Percentiles rank a stretch among this genome's conserved stretches.
These are phyloP conservation scores for Parauchenoglanis ngamensis DNA, from an alignment of 2,797 vertebrate species.

Conservation along the genomic window DNA sequence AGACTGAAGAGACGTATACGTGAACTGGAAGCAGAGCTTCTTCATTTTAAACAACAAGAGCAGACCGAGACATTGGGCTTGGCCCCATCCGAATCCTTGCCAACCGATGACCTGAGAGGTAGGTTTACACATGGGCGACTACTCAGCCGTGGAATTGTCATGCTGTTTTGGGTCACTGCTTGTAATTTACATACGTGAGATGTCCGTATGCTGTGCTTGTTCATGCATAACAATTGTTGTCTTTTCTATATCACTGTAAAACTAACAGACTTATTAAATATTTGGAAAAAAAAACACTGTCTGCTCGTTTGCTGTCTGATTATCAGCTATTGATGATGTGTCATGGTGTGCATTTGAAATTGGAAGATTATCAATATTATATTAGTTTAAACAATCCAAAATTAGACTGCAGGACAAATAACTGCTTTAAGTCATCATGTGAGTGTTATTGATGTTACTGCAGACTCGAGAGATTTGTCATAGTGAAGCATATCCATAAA, in stretches of 20 bases:
- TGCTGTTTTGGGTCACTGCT: conserved; percentile 19
- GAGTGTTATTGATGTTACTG: too few species aligned
- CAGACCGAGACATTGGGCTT: conserved; percentile 66
- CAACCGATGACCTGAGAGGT: conserved; percentile 89
- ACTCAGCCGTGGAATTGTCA: conserved; percentile 31
- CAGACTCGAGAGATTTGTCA: neutral
- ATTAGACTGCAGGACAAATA: neutral
- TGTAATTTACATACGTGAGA: neutral
- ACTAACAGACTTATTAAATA: conserved; percentile 38
- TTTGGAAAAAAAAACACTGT: conserved; percentile 20
- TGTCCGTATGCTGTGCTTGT: neutral
- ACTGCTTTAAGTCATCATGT: neutral
- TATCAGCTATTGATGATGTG: neutral
- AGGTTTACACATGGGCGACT: conserved; percentile 62
- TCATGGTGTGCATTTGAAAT: neutral
- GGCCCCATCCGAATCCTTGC: conserved; percentile 78
- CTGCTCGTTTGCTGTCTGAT: conserved; percentile 42
- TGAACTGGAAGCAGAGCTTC: conserved; percentile 91
- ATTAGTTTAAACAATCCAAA: neutral
- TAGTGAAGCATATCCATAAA: neutral
- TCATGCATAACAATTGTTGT: neutral
- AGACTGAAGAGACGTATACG: conserved; percentile 88
- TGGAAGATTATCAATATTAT: neutral
- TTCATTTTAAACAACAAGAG: conserved; percentile 82
- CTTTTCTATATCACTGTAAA: conserved; percentile 25